Conservation (phyloP, 1,140 invertebrate species). For the Sycophaga agraensis region DNA sequence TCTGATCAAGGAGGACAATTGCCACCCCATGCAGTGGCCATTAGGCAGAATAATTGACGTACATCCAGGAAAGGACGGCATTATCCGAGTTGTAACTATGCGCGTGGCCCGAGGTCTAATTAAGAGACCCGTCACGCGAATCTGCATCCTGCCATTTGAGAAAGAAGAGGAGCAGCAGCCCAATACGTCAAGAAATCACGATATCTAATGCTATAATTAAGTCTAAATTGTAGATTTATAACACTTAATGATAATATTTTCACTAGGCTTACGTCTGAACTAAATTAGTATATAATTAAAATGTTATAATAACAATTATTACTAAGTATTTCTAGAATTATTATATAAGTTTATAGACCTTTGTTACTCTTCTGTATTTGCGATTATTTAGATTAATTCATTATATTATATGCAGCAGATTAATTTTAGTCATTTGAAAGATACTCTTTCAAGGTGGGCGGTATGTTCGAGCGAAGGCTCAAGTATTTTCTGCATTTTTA, state of each 20-base stretch:
- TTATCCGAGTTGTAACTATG: constrained; percentile 3
- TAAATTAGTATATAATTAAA: too few species aligned
- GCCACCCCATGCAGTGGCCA: background rate
- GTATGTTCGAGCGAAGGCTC: too few species aligned
- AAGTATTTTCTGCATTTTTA: too few species aligned
- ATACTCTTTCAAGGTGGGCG: constrained; percentile 5
- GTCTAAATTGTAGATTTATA: too few species aligned
- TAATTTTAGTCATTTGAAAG: background rate
- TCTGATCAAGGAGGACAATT: background rate
- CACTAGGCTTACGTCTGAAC: too few species aligned
- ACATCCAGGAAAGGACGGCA: too few species aligned
- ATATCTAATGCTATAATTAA: background rate
- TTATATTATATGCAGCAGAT: background rate
- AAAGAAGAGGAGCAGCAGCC: background rate
- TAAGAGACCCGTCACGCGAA: background rate
- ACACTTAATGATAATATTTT: too few species aligned
- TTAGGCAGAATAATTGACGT: too few species aligned
- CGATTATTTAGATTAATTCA: background rate
- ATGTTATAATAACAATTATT: too few species aligned
- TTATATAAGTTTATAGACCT: too few species aligned
- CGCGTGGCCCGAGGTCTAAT: background rate
- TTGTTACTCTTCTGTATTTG: too few species aligned
- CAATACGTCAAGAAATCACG: background rate
- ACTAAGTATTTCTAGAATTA: too few species aligned
- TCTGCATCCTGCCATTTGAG: background rate